A percentile compares a stretch with the other conserved stretches of the same genome.
These are phyloP conservation scores for Caenorhabditis drosophilae DNA, from an alignment of 2,888 invertebrate species.

Conservation along the genomic window DNA sequence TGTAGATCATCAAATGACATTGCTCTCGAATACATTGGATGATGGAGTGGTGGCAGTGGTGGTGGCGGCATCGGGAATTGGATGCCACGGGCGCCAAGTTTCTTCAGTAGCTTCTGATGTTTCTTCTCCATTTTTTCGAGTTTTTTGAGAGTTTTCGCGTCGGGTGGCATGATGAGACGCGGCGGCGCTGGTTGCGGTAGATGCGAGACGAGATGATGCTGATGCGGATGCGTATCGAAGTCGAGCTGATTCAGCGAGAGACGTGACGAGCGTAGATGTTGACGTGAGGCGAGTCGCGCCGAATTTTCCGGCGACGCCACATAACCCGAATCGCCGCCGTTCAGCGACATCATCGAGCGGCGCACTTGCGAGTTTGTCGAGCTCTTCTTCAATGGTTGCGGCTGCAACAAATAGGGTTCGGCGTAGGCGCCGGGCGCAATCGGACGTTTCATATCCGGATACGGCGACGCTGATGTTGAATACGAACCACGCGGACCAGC, in stretches of 20 bases:
- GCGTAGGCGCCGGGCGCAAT: conserved; percentile 38
- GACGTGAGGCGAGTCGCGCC: conserved; percentile 7
- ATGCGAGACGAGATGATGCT: conserved; percentile 31
- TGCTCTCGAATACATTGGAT: conserved; percentile 37
- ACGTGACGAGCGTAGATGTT: conserved; percentile 31
- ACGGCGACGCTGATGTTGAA: conserved; percentile 32
- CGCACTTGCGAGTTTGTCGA: conserved; percentile 10
- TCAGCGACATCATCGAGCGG: conserved; percentile 36
- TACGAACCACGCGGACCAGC: conserved; percentile 23
- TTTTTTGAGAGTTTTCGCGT: conserved; percentile 51
- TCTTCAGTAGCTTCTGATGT: conserved; percentile 48
- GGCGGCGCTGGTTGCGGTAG: conserved; percentile 12
- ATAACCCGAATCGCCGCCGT: conserved; percentile 29
- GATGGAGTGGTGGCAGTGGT: conserved; percentile 26
- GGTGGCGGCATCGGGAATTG: conserved; percentile 22
- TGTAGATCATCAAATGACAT: conserved; percentile 42
- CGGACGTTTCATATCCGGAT: conserved; percentile 34
- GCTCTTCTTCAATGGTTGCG: conserved; percentile 11
- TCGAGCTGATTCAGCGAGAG: conserved; percentile 43
- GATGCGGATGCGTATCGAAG: conserved; percentile 31
- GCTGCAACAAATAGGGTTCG: conserved; percentile 31
- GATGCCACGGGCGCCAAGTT: conserved; percentile 29
- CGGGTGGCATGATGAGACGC: conserved; percentile 23
- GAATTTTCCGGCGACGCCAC: conserved; percentile 20
- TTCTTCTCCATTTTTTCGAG: conserved; percentile 53